Percentiles rank a stretch among this genome's conserved stretches.
Evolutionary conservation across 2,113 vertebrate species (phyloP).

Genomic region (Tor tambroides): DNA sequence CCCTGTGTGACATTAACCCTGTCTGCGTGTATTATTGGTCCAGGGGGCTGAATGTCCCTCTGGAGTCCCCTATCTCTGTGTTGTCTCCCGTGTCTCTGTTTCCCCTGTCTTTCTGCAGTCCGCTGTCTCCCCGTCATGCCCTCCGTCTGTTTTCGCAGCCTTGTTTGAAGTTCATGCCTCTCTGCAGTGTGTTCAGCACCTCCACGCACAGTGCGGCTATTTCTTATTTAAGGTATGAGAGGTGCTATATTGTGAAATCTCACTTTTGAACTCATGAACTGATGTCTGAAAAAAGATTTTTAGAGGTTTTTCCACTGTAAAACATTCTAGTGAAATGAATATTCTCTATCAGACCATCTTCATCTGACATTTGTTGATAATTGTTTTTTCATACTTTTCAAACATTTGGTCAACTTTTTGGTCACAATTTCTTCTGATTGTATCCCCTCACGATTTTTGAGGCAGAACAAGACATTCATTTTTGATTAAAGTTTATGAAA

Average conservation of each 20-base stretch:
- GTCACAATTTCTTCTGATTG: too few relatives aligned
- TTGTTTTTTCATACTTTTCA: too few relatives aligned
- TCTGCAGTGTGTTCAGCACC: conserved; percentile 4
- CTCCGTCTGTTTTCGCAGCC: not conserved
- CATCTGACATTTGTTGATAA: not conserved
- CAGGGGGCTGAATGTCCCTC: not conserved
- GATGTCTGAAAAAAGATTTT: not conserved
- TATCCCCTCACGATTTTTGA: too few relatives aligned
- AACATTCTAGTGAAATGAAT: not conserved
- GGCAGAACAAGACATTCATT: too few relatives aligned
- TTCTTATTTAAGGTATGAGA: conserved; percentile 21
- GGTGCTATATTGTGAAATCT: conserved; percentile 12
- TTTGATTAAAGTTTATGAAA: too few relatives aligned
- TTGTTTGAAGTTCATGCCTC: conserved; percentile 26
- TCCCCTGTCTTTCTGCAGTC: conserved; percentile 3
- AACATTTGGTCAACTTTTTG: too few relatives aligned
- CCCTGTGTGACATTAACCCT: conserved; percentile 16
- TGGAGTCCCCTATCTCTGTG: not conserved
- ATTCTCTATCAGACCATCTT: not conserved
- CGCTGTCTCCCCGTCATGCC: not conserved
- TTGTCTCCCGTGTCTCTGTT: not conserved
- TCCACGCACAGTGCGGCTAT: not conserved
- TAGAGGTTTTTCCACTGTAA: not conserved
- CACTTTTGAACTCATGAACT: not conserved
- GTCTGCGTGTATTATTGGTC: conserved; percentile 8